phyloP scores from a whole-genome alignment of 1,140 invertebrate genomes.

The Dendroctonus ponderosae region DNA sequence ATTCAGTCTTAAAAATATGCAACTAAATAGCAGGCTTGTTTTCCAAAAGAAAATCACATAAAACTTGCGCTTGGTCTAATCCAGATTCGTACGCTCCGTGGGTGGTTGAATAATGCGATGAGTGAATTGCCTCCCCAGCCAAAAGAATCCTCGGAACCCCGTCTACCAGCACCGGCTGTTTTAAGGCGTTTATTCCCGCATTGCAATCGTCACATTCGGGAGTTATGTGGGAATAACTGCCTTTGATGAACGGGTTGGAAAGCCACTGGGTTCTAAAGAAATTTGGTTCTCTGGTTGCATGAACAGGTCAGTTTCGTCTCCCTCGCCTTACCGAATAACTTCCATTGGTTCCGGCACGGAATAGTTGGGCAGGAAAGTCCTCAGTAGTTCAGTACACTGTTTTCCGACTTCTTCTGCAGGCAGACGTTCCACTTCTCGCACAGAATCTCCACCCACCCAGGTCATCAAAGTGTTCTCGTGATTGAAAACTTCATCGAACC shows the following conservation, averaged over 20 bases:
- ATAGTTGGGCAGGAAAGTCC: conserved; percentile 56
- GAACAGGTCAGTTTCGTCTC: background rate
- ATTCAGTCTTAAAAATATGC: background rate
- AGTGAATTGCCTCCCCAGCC: conserved; percentile 72
- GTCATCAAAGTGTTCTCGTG: conserved; percentile 62
- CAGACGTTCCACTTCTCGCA: conserved; percentile 64
- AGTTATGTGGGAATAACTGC: conserved; percentile 65
- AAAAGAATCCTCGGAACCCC: conserved; percentile 60
- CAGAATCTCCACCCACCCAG: conserved; percentile 73
- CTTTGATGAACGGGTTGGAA: conserved; percentile 60
- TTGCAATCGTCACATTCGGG: conserved; percentile 52
- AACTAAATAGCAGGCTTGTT: background rate
- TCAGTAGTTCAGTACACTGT: conserved; percentile 58
- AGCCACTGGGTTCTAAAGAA: conserved; percentile 63
- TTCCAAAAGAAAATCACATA: conserved; percentile 41
- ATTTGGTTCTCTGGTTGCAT: background rate
- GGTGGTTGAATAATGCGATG: conserved; percentile 68
- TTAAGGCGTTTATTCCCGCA: conserved; percentile 29
- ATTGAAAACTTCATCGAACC: conserved; percentile 64
- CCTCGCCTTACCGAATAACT: conserved; percentile 54
- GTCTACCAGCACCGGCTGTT: conserved; percentile 32
- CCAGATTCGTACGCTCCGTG: conserved; percentile 68
- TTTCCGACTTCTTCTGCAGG: conserved; percentile 58
- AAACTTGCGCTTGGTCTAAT: conserved; percentile 53
- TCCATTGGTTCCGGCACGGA: conserved; percentile 58